Evolutionary conservation across 2,888 invertebrate species (phyloP), one percentile per base, ranked within the genome.

Genomic region (Mythimna pallens): DNA sequence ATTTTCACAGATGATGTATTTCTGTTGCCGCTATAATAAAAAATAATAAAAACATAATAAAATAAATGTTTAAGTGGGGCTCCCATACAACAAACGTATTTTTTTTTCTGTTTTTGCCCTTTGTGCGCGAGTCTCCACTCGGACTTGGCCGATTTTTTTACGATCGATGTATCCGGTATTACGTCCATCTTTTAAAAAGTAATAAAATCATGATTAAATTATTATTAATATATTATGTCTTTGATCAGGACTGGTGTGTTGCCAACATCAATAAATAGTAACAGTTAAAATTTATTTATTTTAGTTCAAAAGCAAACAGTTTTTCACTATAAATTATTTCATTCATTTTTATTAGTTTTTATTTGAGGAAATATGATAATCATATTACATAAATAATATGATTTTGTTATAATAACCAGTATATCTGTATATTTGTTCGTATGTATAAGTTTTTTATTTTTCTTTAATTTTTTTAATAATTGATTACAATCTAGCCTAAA

Each of bases 201-300:
- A 36, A 58, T 80, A 59, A 74, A 75, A 75, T 65, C 65, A 55
- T 50, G 52, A 61, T 67, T 81, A 65, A 52, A 82, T 62, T 58
- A 65, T 81, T 58, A 65, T 63, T 5, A 73, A 80, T 70, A 67
- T 76, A 80, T 67, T 66, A 36, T 75, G 76, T 70, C 65, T 76
- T 81, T 82, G 74, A 70, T 71, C 73, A 63, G 22, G 30, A 20
- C 54, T 80, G 83, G 71, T 70, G 30, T 52, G 69, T 54, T 85
- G 80, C 83, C 83, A 85, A 76, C 63, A 36, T 20, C 17, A 74
- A 63, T 52, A 61, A 79, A 82, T 68, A 25, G 20, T 66, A 55
- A 67, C 66, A 14, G 52, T 66, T 79, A 9, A 25, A 22, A 70
- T 83, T 78, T 81, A 83, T 79, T 81, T 83, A 64, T 65, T 70